phyloP scores from a whole-genome alignment of 2,113 vertebrate species.

The rabbit (Oryctolagus cuniculus) region mOryCun1.1 NC_091432.1:127250001-127250500 shows the following conservation, averaged over 20 bases:
- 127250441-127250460: neutral
- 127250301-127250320: accelerated
- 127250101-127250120: too few relatives aligned
- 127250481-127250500: neutral
- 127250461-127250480: neutral
- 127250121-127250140: neutral
- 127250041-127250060: neutral
- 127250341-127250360: neutral
- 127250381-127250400: neutral
- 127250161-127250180: neutral
- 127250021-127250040: neutral
- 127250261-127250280: accelerated
- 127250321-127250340: neutral
- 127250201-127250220: neutral
- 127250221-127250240: neutral
- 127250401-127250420: neutral
- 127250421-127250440: neutral
- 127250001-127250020: neutral
- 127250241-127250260: neutral
- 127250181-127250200: neutral
- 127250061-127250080: slow-evolving; percentile 7
- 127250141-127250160: neutral
- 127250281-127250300: neutral
- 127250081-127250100: neutral
- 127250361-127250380: neutral